A percentile compares a stretch with the other conserved stretches of the same genome.
Evolutionary conservation across 2,888 invertebrate species (phyloP).

Genomic region (Fissipunctia ypsillon): DNA sequence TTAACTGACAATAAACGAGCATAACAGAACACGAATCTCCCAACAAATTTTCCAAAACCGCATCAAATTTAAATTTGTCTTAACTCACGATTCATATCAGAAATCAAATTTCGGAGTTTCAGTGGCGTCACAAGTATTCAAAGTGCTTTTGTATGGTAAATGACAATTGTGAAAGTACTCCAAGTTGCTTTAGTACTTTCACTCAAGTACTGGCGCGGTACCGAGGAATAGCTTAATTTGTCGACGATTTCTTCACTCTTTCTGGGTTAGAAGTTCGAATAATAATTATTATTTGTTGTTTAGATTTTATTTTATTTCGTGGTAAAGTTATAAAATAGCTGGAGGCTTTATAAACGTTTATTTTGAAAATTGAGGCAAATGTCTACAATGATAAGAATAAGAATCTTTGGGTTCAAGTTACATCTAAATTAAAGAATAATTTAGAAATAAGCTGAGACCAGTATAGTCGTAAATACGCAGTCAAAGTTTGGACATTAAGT

Average conservation of each 20-base stretch:
- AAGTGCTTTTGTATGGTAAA: constrained; percentile 56
- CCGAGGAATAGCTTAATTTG: constrained; percentile 41
- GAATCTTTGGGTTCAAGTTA: neutral
- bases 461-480: neutral
- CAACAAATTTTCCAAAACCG: constrained; percentile 3
- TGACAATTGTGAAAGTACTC: constrained; percentile 62
- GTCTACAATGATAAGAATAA: neutral
- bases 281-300: constrained; percentile 11
- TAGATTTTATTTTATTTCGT: constrained; percentile 14
- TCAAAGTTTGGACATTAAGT: neutral
- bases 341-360: neutral
- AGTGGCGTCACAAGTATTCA: constrained; percentile 42
- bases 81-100: constrained; percentile 46
- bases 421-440: constrained; percentile 2
- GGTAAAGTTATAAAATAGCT: constrained; percentile 5
- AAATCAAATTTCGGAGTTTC: constrained; percentile 63
- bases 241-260: constrained; percentile 20
- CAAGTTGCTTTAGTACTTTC: constrained; percentile 52
- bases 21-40: neutral
- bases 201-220: constrained; percentile 22
- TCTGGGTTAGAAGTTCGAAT: constrained; percentile 27
- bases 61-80: constrained; percentile 37
- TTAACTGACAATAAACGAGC: neutral
- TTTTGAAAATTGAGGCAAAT: neutral
- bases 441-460: neutral